Conservation (phyloP, 2,113 vertebrate genomes). For the Lanius ludovicianus region DNA sequence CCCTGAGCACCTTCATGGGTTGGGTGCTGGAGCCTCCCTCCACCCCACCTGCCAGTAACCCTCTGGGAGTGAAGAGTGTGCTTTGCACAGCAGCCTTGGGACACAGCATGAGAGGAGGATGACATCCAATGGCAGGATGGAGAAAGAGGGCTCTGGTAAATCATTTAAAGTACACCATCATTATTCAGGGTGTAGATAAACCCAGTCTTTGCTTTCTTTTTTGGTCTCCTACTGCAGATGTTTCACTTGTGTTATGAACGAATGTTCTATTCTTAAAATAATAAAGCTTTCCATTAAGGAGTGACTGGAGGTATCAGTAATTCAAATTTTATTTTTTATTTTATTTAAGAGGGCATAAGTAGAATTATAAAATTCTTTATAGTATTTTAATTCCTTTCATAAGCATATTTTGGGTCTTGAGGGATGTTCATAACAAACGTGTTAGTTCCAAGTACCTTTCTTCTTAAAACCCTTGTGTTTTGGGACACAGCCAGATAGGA, state of each 20-base stretch:
- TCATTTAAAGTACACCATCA: neutral
- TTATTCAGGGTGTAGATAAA: neutral
- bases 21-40: neutral
- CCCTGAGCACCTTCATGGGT: neutral
- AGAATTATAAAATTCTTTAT: neutral
- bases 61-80: rapidly evolving
- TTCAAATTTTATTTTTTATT: neutral
- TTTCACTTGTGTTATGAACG: neutral
- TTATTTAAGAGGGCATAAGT: neutral
- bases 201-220: neutral
- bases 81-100: neutral
- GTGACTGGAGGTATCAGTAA: neutral
- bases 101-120: rapidly evolving
- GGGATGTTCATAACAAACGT: neutral
- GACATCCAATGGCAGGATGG: neutral
- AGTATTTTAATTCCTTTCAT: neutral
- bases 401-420: neutral
- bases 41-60: neutral
- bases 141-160: neutral
- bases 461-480: neutral
- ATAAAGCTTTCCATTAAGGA: neutral
- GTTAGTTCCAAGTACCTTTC: neutral
- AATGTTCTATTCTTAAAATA: neutral
- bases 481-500: neutral
- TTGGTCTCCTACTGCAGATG: neutral